Conservation (phyloP, 2,113 vertebrate species). For the Macroglossus sobrinus region DNA sequence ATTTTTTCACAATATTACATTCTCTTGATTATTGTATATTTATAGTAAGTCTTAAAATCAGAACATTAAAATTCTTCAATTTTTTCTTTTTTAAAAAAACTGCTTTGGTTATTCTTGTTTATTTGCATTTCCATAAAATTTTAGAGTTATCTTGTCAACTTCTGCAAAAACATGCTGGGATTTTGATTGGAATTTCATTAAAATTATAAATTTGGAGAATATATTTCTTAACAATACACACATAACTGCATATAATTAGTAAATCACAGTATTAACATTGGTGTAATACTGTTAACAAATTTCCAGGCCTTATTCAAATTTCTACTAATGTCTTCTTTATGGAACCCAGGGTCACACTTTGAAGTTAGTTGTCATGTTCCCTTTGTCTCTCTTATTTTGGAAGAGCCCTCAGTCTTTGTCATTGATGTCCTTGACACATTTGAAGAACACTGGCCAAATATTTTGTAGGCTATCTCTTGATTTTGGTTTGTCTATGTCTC, state of each 20-base stretch:
- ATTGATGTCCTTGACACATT: not conserved
- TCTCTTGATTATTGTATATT: not conserved
- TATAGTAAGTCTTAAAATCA: not conserved
- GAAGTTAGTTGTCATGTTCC: not conserved
- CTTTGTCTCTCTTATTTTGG: not conserved
- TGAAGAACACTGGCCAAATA: not conserved
- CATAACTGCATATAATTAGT: not conserved
- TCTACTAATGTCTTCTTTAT: not conserved
- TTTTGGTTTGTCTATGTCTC: not conserved
- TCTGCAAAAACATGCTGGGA: not conserved
- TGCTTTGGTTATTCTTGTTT: not conserved
- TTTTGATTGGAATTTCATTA: slow-evolving; percentile 6
- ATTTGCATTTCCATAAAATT: slow-evolving; percentile 9
- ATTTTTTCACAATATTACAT: not conserved
- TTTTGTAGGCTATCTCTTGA: not conserved
- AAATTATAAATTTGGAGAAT: slow-evolving; percentile 3
- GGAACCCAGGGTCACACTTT: not conserved
- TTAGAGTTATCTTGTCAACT: not conserved
- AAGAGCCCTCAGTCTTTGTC: not conserved
- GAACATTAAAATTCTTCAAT: not conserved
- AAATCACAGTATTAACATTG: not conserved
- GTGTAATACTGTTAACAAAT: not conserved
- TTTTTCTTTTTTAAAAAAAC: not conserved
- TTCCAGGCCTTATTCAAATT: not conserved
- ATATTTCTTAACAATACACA: not conserved